These are phyloP conservation scores for Cichlasoma orientale DNA, from an alignment of 2,797 vertebrate genomes.

Conservation along the genomic window DNA sequence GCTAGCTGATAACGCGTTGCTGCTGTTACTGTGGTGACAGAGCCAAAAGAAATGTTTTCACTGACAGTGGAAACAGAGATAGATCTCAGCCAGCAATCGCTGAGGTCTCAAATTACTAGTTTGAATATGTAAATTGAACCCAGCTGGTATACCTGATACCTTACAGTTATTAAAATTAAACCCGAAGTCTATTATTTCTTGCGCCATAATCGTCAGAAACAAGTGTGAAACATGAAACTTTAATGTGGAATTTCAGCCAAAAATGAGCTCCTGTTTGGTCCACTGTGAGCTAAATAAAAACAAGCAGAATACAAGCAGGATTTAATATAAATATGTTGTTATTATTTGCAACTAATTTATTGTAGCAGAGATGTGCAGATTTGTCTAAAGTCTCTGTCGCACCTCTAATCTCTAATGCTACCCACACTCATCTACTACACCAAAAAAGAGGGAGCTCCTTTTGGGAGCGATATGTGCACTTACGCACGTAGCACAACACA, in stretches of 20 bases:
- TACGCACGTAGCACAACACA: not conserved
- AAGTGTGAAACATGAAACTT: not conserved
- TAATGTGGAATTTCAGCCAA: accelerated
- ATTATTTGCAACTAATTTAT: not conserved
- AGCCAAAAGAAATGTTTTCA: conserved; percentile 1
- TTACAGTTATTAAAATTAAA: not conserved
- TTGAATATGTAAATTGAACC: not conserved
- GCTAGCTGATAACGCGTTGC: not conserved
- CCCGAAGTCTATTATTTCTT: not conserved
- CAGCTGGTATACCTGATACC: not conserved
- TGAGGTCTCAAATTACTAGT: not conserved
- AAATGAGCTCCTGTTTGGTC: not conserved
- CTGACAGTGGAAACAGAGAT: not conserved
- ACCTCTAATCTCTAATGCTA: not conserved
- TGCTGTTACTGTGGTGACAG: not conserved
- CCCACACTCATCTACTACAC: not conserved
- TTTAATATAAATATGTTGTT: not conserved
- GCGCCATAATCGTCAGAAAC: not conserved
- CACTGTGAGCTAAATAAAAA: not conserved
- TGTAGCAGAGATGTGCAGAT: not conserved
- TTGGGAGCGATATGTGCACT: not conserved
- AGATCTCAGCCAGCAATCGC: not conserved
- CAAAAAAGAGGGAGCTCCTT: not conserved
- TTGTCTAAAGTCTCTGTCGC: too few relatives aligned
- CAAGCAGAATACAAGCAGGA: not conserved